Conservation (phyloP, 2,888 invertebrate genomes). For the Thelaira solivaga region DNA sequence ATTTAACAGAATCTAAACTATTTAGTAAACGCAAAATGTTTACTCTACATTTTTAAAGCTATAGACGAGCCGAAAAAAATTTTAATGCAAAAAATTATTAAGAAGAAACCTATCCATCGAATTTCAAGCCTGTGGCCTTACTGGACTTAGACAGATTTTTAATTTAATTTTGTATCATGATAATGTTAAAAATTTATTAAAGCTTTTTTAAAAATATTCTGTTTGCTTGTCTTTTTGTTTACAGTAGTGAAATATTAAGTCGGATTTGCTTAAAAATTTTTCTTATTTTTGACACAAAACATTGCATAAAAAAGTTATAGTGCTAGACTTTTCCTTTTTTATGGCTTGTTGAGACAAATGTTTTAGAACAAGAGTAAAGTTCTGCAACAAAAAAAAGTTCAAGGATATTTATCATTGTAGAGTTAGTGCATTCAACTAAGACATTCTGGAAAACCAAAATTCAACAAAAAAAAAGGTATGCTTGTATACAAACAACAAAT, state of each 20-base stretch:
- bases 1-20: too few relatives aligned
- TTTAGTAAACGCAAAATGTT: too few relatives aligned
- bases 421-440: constrained; percentile 67
- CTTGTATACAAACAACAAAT: background rate
- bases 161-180: too few relatives aligned
- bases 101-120: too few relatives aligned
- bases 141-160: too few relatives aligned
- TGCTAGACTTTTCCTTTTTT: constrained; percentile 40
- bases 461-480: background rate
- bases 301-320: constrained; percentile 38
- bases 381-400: constrained; percentile 65
- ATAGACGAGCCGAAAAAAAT: too few relatives aligned
- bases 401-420: constrained; percentile 68
- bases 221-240: too few relatives aligned
- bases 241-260: background rate
- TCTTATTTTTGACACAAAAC: background rate
- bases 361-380: constrained; percentile 34
- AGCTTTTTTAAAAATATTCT: too few relatives aligned
- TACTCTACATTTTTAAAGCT: too few relatives aligned
- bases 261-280: background rate
- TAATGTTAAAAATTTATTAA: too few relatives aligned
- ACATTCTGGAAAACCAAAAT: constrained; percentile 47
- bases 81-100: too few relatives aligned
- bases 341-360: background rate
- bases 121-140: too few relatives aligned